Evolutionary conservation across 2,113 vertebrate species (phyloP), one percentile per base, ranked within the genome.

Genomic region (Indri indri): DNA sequence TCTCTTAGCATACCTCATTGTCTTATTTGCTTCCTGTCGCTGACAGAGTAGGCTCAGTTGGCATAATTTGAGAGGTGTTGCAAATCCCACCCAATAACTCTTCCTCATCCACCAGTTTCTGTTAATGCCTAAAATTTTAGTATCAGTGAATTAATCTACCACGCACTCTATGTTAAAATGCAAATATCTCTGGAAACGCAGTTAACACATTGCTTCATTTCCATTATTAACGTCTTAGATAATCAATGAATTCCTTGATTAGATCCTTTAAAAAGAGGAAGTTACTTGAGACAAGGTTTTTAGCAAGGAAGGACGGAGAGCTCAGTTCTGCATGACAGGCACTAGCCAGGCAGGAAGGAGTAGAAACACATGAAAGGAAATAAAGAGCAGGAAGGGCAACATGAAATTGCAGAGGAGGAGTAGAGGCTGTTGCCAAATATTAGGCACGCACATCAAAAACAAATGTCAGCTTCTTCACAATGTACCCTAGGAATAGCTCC

Each of bases 171-270:
- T 23, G 22, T 80, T 76, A 86, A 90, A 80, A 96, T 65, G 30
- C 8, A 37, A 54, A n/a, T 63, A 70, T 65, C 27, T 59, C n/a
- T 59, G 42, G 10, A 59, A 80, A 45, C 23, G 70, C 66, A 90
- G 8, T 34, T 23, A 37, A 40, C 32, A 50, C 13, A 3, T 45
- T 83, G 22, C 59, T 91, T 91, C 63, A 45, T 92, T 81, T 95
- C 86, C 71, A 16, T 80, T 65, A 87, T 71, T 88, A 85, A 30
- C 11, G 79, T 40, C 40, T 86, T 80, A 52, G 4, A 18, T 91
- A 68, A 91, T 66, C 96, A 73, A 42, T 71, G n/a, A 66, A n/a
- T 83, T 93, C 65, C 42, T 90, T 86, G 50, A 81, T 73, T 42
- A 83, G 65, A 77, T 73, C 65, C 30, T 88, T 85, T 68, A 34